These are phyloP conservation scores for Centroberyx gerrardi DNA, from an alignment of 2,797 vertebrate genomes.

Conservation along the genomic window DNA sequence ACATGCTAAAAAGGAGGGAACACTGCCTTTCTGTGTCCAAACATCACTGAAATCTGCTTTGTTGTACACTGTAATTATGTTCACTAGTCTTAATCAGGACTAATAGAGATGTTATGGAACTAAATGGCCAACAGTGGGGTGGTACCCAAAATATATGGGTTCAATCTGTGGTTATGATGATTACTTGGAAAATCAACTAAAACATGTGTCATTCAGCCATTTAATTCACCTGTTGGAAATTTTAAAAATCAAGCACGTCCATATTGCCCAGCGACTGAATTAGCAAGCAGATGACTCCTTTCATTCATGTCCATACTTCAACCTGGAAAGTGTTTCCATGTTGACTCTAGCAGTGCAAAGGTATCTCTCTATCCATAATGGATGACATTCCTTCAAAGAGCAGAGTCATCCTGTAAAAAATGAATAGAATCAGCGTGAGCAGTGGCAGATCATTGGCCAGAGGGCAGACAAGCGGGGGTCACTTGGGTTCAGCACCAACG, in stretches of 20 bases:
- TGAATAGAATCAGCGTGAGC: slow-evolving; percentile 13
- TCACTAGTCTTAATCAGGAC: not conserved
- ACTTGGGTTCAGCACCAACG: slow-evolving; percentile 8
- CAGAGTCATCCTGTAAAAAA: not conserved
- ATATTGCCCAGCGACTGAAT: not conserved
- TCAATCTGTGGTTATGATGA: not conserved
- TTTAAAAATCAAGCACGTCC: too few species aligned
- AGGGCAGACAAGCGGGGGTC: not conserved
- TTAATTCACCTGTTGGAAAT: not conserved
- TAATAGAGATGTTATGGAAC: not conserved
- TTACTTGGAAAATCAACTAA: not conserved
- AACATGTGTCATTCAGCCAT: not conserved
- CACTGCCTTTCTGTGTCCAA: not conserved
- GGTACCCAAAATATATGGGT: not conserved
- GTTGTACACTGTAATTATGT: not conserved
- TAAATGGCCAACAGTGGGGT: too few species aligned
- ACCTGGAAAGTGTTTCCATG: slow-evolving; percentile 1
- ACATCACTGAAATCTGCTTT: not conserved
- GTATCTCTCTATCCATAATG: slow-evolving; percentile 7
- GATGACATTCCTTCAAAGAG: slow-evolving; percentile 4
- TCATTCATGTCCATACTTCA: not conserved
- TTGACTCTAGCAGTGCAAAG: not conserved
- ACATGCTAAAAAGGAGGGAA: not conserved
- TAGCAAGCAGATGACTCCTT: not conserved
- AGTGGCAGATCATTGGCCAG: not conserved